phyloP scores from a whole-genome alignment of 1,140 invertebrate species.

The Euwallacea fornicatus region DNA sequence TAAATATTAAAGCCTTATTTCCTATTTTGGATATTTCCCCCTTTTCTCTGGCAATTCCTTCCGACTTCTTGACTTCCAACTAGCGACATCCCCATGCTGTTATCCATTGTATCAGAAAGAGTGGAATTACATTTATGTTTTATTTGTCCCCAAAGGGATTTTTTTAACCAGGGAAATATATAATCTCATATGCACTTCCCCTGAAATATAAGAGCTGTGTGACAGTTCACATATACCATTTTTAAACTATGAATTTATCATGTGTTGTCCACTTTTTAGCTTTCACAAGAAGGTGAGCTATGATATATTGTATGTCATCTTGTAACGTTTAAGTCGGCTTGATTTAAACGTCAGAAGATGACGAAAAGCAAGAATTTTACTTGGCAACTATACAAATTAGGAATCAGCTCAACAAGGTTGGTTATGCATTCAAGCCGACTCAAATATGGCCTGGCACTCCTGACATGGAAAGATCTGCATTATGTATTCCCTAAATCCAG shows the following conservation, averaged over 20 bases:
- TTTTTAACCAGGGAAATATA: constrained; percentile 11
- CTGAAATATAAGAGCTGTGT: constrained; percentile 15
- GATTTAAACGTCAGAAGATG: neutral
- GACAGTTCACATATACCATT: constrained; percentile 31
- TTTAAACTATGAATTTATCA: constrained; percentile 25
- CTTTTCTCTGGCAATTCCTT: constrained; percentile 1
- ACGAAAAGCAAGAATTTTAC: constrained; percentile 9
- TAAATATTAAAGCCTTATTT: neutral
- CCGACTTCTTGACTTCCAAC: constrained; percentile 7
- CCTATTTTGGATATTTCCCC: neutral
- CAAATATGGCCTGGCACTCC: constrained; percentile 44
- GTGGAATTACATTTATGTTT: constrained; percentile 22
- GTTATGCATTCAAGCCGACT: constrained; percentile 48
- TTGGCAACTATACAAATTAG: constrained; percentile 8
- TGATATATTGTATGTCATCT: too few relatives aligned
- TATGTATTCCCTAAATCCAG: constrained; percentile 49
- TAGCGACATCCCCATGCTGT: constrained; percentile 3
- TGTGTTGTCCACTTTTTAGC: constrained; percentile 1
- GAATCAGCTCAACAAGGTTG: constrained; percentile 28
- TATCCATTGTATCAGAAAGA: constrained; percentile 24
- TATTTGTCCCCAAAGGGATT: constrained; percentile 28
- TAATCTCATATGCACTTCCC: constrained; percentile 23
- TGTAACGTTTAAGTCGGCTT: too few relatives aligned
- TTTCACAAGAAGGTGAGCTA: neutral
- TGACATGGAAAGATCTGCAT: constrained; percentile 48